Conservation (phyloP, 2,888 invertebrate genomes). For the Antitype chi region DNA sequence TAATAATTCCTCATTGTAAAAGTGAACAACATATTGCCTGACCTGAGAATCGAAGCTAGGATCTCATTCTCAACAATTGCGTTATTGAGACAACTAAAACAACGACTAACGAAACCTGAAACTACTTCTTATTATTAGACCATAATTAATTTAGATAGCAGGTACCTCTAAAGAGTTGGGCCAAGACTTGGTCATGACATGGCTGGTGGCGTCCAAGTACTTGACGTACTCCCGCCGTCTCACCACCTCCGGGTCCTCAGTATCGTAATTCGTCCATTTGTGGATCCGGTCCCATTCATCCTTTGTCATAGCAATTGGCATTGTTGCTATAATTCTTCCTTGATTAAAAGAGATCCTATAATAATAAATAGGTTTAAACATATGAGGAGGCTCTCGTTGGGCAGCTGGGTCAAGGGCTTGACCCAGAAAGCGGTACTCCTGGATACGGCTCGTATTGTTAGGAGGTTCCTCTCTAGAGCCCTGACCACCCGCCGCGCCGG, state of each 20-base stretch:
- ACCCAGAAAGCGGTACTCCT: too few relatives aligned
- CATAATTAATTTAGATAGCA: neutral
- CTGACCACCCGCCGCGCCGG: too few relatives aligned
- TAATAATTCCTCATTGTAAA: too few relatives aligned
- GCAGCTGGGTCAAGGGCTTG: too few relatives aligned
- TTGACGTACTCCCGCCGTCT: slow-evolving; percentile 78
- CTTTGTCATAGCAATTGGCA: slow-evolving; percentile 81
- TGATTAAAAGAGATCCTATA: neutral
- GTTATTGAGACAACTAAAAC: neutral
- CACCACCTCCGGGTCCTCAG: slow-evolving; percentile 77
- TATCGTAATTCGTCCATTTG: slow-evolving; percentile 74
- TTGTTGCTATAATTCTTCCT: slow-evolving; percentile 47
- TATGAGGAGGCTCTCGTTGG: too few relatives aligned
- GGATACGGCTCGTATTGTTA: too few relatives aligned
- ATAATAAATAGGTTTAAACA: neutral
- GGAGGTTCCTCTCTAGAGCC: too few relatives aligned
- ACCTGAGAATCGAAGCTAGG: neutral
- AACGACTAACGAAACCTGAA: neutral
- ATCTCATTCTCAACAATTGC: neutral
- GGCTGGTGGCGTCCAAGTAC: slow-evolving; percentile 77
- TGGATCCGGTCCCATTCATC: slow-evolving; percentile 70
- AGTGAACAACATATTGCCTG: neutral
- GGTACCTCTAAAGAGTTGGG: slow-evolving; percentile 84
- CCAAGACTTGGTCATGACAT: slow-evolving; percentile 83
- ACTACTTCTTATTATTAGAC: neutral